A percentile compares a stretch with the other conserved stretches of the same genome.
phyloP scores from a whole-genome alignment of 2,797 vertebrate genomes.

The Micropoecilia bifurca region DNA sequence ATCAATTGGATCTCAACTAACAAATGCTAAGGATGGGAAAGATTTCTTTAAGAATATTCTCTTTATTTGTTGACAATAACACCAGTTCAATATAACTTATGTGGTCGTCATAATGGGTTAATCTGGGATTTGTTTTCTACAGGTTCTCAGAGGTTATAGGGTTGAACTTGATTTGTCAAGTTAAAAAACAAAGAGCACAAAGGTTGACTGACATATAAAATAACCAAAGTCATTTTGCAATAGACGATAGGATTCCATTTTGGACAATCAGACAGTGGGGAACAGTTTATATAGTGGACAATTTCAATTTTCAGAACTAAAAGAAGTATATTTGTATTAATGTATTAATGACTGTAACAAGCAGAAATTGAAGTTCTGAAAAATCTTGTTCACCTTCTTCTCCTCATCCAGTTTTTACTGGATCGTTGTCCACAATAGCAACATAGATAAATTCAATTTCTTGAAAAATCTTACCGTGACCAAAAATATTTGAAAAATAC shows the following conservation, averaged over 20 bases:
- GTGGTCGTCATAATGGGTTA: background rate
- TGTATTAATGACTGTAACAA: background rate
- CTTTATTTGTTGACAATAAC: background rate
- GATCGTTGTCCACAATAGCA: background rate
- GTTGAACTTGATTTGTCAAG: background rate
- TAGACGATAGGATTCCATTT: background rate
- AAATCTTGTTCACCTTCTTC: no score
- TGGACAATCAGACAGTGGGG: background rate
- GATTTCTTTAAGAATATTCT: background rate
- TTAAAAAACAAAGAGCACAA: background rate
- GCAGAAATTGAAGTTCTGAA: background rate
- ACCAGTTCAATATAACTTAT: background rate
- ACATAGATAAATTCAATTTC: background rate
- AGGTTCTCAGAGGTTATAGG: background rate
- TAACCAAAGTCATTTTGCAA: background rate
- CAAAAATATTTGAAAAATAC: background rate
- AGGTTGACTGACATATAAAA: background rate
- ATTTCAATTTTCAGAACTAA: background rate
- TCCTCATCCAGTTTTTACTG: no score
- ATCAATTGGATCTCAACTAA: background rate
- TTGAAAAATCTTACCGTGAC: background rate
- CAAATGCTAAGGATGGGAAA: background rate
- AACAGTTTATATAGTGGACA: background rate
- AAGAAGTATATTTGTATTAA: background rate
- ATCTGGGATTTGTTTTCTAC: background rate